phyloP scores from a whole-genome alignment of 2,888 invertebrate genomes.

The Argyresthia albistria region DNA sequence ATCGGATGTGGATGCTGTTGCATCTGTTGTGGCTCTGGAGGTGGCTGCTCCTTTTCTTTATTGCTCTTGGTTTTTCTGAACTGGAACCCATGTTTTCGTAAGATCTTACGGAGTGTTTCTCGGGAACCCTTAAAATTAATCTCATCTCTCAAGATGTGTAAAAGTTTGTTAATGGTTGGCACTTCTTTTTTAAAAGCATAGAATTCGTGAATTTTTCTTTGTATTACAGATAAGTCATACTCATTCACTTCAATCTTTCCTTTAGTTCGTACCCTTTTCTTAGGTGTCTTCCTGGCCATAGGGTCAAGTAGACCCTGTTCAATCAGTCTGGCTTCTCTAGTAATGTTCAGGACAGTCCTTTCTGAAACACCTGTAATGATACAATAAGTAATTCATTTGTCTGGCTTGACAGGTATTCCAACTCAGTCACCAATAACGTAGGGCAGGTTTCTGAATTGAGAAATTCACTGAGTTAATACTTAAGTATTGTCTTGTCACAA shows the following conservation, averaged over 20 bases:
- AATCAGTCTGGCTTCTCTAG: constrained; percentile 55
- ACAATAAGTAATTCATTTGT: neutral
- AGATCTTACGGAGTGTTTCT: constrained; percentile 54
- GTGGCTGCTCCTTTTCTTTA: constrained; percentile 46
- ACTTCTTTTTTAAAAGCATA: constrained; percentile 63
- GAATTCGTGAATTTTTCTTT: constrained; percentile 61
- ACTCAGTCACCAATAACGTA: too few relatives aligned
- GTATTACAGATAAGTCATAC: constrained; percentile 55
- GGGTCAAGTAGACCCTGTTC: constrained; percentile 61
- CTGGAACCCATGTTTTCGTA: constrained; percentile 60
- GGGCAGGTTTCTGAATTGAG: too few relatives aligned
- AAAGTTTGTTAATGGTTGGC: constrained; percentile 56
- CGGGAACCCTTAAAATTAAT: constrained; percentile 61
- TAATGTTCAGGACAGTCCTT: constrained; percentile 56
- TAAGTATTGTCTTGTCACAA: too few relatives aligned
- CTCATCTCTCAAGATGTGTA: constrained; percentile 58
- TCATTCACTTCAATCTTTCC: constrained; percentile 62
- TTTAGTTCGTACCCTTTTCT: constrained; percentile 55
- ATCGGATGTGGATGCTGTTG: neutral
- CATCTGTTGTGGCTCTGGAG: constrained; percentile 19
- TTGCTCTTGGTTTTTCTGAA: constrained; percentile 60
- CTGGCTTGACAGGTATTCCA: too few relatives aligned
- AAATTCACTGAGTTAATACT: too few relatives aligned
- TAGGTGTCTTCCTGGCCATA: constrained; percentile 50
- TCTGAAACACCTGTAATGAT: constrained; percentile 50